Percentiles rank a stretch among this genome's conserved stretches.
phyloP scores from a whole-genome alignment of 1,140 invertebrate genomes.

The Ruditapes philippinarum region DNA sequence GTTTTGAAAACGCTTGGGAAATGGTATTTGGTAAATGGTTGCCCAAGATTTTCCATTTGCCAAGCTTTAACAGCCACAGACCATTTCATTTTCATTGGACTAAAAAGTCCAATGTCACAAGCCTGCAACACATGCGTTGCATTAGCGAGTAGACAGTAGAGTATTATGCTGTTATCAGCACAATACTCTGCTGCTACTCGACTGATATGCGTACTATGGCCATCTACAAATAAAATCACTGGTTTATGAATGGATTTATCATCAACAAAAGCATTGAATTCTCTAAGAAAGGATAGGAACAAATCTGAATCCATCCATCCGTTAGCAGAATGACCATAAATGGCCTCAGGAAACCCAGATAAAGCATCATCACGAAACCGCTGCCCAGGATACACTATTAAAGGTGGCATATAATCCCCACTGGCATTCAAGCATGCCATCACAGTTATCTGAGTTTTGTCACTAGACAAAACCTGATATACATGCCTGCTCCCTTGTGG shows the following conservation, averaged over 20 bases:
- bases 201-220: neutral
- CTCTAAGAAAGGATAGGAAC: neutral
- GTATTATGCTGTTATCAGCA: neutral
- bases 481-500: neutral
- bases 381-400: slow-evolving; percentile 24
- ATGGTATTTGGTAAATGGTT: neutral
- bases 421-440: slow-evolving; percentile 26
- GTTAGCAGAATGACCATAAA: neutral
- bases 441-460: neutral
- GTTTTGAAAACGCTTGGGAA: neutral
- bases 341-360: no score
- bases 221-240: neutral
- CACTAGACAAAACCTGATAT: neutral
- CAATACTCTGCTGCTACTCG: neutral
- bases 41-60: neutral
- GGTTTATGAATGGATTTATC: neutral
- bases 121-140: neutral
- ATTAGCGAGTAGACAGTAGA: neutral
- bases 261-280: neutral
- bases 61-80: neutral
- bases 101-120: neutral
- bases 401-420: slow-evolving; percentile 11
- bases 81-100: neutral
- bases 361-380: no score
- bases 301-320: neutral